Conservation (phyloP, 2,113 vertebrate species). For the Anguilla japonica region DNA sequence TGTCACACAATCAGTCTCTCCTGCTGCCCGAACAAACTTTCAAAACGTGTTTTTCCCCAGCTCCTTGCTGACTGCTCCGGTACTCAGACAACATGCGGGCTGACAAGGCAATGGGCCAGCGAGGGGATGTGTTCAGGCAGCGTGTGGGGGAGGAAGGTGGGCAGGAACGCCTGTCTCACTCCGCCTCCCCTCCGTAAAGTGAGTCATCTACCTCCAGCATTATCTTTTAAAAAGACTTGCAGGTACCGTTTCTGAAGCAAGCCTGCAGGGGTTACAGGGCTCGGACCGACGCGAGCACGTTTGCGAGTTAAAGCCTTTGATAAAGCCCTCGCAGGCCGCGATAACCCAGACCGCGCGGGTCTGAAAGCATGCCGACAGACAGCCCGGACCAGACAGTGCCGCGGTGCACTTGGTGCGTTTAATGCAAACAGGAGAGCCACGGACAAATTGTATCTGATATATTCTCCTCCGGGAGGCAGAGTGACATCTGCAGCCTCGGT, state of each 20-base stretch:
- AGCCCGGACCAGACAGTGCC: neutral
- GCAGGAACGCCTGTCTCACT: neutral
- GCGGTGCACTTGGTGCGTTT: constrained; percentile 13
- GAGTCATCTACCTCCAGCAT: neutral
- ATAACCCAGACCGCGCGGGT: neutral
- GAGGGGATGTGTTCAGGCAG: neutral
- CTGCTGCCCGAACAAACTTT: constrained; percentile 8
- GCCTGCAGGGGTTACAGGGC: neutral
- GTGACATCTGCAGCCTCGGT: constrained; percentile 25
- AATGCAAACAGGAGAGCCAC: constrained; percentile 20
- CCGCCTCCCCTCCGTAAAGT: neutral
- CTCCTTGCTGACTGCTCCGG: neutral
- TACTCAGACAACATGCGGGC: neutral
- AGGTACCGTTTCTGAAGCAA: neutral
- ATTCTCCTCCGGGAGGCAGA: constrained; percentile 24
- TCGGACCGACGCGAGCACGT: neutral
- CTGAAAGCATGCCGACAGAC: neutral
- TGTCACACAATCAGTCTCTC: neutral
- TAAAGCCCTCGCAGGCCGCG: neutral
- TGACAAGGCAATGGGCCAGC: neutral
- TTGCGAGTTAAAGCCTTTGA: neutral
- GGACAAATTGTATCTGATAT: constrained; percentile 13
- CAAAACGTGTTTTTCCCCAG: constrained; percentile 17
- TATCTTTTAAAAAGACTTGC: neutral
- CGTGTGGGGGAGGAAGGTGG: neutral